Evolutionary conservation across 2,113 vertebrate genomes (phyloP).

Genomic region (Rhynchomys soricoides): DNA sequence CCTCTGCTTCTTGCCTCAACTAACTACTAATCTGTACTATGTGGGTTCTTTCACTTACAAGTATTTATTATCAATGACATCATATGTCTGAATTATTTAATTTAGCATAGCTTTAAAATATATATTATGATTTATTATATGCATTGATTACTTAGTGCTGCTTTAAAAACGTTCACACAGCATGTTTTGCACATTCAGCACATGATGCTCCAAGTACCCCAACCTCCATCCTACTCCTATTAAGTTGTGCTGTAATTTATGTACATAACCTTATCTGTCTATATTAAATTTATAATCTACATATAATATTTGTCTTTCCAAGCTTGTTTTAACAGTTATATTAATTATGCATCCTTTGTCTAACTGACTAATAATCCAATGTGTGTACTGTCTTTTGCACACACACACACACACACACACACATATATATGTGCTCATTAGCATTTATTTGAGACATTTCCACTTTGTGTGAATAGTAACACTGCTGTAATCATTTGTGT

Average conservation of each 20-base stretch:
- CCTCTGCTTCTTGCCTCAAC: fast-evolving
- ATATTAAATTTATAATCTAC: background rate
- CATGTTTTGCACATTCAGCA: background rate
- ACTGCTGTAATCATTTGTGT: background rate
- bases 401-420: too few relatives aligned
- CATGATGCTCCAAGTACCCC: background rate
- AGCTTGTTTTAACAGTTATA: background rate
- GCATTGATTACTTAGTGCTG: background rate
- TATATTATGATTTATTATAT: background rate
- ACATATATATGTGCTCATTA: background rate
- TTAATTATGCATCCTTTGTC: background rate
- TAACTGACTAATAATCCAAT: background rate
- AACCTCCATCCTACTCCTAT: background rate
- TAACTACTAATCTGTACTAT: background rate
- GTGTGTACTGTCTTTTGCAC: background rate
- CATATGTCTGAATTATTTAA: background rate
- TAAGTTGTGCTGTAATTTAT: background rate
- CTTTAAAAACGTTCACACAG: background rate
- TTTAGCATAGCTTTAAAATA: background rate
- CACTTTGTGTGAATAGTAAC: background rate
- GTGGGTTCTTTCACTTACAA: background rate
- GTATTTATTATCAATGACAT: background rate
- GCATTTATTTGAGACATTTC: background rate
- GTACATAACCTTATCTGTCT: too few relatives aligned
- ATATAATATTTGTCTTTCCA: background rate